Percentiles rank a stretch among this genome's conserved stretches.
Evolutionary conservation across 2,797 vertebrate species (phyloP).

Genomic region (Ficedula albicollis): DNA sequence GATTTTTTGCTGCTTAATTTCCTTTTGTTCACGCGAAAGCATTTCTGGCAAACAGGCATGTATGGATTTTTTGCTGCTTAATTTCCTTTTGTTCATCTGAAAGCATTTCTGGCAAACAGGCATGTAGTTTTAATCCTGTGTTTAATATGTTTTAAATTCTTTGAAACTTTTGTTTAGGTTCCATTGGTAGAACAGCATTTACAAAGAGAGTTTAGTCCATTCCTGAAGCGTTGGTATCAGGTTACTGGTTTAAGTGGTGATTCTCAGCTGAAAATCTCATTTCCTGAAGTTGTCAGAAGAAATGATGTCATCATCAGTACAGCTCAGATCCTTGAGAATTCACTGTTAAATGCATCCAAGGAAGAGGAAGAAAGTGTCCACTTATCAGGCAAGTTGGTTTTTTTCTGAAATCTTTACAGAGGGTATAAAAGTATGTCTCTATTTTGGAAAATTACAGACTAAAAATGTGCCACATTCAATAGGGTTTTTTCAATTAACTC

Average conservation of each 20-base stretch:
- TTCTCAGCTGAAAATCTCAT: constrained; percentile 91
- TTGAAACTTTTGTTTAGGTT: constrained; percentile 76
- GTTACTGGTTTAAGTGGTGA: constrained; percentile 90
- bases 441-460: neutral
- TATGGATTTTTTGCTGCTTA: neutral
- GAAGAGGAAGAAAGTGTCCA: constrained; percentile 86
- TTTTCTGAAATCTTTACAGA: neutral
- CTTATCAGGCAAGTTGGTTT: constrained; percentile 82
- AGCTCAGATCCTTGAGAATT: constrained; percentile 96
- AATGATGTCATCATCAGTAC: constrained; percentile 92
- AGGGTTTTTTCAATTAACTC: neutral
- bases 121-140: neutral
- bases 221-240: constrained; percentile 81
- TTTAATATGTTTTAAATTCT: neutral
- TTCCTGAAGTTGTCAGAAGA: constrained; percentile 83
- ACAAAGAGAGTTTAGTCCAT: constrained; percentile 84
- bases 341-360: constrained; percentile 77
- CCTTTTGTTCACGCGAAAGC: neutral
- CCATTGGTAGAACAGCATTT: constrained; percentile 93
- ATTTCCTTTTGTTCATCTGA: neutral
- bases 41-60: neutral
- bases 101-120: neutral
- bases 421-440: neutral
- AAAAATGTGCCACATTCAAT: neutral
- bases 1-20: neutral